Conservation (phyloP, 1,140 invertebrate genomes). For the Solenopsis fugax region DNA sequence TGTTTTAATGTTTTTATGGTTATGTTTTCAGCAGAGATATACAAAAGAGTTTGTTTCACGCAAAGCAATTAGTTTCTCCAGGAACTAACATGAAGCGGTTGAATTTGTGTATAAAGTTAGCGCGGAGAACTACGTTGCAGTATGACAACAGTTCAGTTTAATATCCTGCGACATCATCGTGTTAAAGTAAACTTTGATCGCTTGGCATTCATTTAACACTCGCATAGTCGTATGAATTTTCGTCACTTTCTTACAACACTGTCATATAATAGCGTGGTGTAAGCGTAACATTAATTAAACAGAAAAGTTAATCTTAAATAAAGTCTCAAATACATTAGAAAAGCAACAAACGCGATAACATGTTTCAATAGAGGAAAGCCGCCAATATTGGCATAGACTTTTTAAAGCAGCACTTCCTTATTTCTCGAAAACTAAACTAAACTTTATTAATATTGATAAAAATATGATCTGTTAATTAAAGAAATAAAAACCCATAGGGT, state of each 20-base stretch:
- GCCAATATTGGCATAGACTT: no score
- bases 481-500: no score
- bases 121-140: constrained; percentile 36
- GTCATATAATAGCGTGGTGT: not conserved
- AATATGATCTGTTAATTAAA: no score
- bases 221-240: constrained; percentile 34
- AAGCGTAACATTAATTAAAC: not conserved
- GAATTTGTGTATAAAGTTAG: constrained; percentile 58
- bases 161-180: constrained; percentile 32
- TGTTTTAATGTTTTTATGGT: not conserved
- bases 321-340: not conserved
- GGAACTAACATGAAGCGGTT: constrained; percentile 44
- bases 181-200: constrained; percentile 50
- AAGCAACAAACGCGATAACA: not conserved
- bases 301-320: not conserved
- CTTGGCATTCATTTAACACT: constrained; percentile 41
- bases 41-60: constrained; percentile 6
- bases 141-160: constrained; percentile 58
- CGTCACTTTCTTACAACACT: constrained; percentile 7
- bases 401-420: no score
- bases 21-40: not conserved
- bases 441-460: no score
- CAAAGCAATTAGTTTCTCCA: constrained; percentile 39
- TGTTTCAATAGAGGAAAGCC: not conserved
- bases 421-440: no score